Percentiles rank a stretch among this genome's conserved stretches.
Evolutionary conservation across 1,140 invertebrate genomes (phyloP).

Genomic region (Zaprionus vittiger): DNA sequence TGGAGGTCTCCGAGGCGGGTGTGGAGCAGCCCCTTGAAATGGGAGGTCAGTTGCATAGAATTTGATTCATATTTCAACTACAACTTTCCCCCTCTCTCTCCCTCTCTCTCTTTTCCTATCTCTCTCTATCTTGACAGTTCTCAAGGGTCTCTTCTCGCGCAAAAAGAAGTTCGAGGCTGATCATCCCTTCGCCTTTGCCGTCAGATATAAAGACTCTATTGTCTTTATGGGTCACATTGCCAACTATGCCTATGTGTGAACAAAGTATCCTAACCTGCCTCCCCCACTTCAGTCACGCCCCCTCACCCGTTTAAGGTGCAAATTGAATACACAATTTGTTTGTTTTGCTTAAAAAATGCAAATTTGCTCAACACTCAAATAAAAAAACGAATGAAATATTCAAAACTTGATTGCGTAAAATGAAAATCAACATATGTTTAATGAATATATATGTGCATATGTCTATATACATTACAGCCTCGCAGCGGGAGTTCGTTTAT

Average conservation of each 20-base stretch:
- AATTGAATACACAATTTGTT: slow-evolving; percentile 40
- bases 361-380: slow-evolving; percentile 45
- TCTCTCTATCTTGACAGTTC: slow-evolving; percentile 39
- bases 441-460: slow-evolving; percentile 3
- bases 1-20: slow-evolving; percentile 75
- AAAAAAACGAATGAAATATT: slow-evolving; percentile 27
- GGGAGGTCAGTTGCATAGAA: slow-evolving; percentile 84
- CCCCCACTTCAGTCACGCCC: neutral
- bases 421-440: slow-evolving; percentile 22
- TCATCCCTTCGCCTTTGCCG: slow-evolving; percentile 78
- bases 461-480: neutral
- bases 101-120: too few relatives aligned
- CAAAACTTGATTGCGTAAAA: slow-evolving; percentile 6
- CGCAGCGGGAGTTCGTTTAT: neutral
- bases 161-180: slow-evolving; percentile 77
- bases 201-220: slow-evolving; percentile 75
- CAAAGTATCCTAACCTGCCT: too few relatives aligned
- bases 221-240: slow-evolving; percentile 77
- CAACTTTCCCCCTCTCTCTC: neutral
- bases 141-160: slow-evolving; percentile 73
- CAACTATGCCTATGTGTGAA: slow-evolving; percentile 76
- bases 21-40: slow-evolving; percentile 86
- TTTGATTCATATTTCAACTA: neutral
- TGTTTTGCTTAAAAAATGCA: slow-evolving; percentile 32
- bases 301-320: slow-evolving; percentile 16